Conservation (phyloP, 2,797 vertebrate species). For the Mormyrus hasselquistii region DNA sequence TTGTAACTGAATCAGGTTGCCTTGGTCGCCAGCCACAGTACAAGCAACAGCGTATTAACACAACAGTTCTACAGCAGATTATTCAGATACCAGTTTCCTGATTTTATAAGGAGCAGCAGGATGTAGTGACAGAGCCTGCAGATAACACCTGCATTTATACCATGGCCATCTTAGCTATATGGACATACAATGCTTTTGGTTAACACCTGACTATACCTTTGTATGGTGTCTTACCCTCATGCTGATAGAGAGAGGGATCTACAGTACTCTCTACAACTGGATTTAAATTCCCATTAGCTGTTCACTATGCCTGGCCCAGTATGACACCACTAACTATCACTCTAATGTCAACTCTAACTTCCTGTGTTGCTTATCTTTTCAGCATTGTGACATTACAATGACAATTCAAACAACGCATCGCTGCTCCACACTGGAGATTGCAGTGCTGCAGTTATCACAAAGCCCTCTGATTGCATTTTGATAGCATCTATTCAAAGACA, state of each 20-base stretch:
- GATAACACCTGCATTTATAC: background rate
- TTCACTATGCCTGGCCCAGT: background rate
- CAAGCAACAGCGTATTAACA: background rate
- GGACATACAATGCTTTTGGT: background rate
- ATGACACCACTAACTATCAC: background rate
- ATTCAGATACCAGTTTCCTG: background rate
- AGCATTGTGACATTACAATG: constrained; percentile 19
- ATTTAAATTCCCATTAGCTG: background rate
- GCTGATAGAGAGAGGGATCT: background rate
- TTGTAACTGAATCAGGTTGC: background rate
- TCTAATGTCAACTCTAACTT: background rate
- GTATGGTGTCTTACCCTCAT: background rate
- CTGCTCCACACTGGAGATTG: background rate
- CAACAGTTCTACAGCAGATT: background rate
- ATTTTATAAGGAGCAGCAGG: background rate
- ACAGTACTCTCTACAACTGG: background rate
- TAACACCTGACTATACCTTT: background rate
- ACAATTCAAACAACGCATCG: background rate
- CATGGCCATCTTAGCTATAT: background rate
- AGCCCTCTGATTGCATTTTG: constrained; percentile 18
- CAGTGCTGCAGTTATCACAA: background rate
- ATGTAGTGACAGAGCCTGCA: background rate
- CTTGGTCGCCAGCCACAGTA: background rate
- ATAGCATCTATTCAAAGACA: constrained; percentile 25
- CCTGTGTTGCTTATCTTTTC: background rate